phyloP scores from a whole-genome alignment of 2,888 invertebrate species.

The Lasiommata megera region DNA sequence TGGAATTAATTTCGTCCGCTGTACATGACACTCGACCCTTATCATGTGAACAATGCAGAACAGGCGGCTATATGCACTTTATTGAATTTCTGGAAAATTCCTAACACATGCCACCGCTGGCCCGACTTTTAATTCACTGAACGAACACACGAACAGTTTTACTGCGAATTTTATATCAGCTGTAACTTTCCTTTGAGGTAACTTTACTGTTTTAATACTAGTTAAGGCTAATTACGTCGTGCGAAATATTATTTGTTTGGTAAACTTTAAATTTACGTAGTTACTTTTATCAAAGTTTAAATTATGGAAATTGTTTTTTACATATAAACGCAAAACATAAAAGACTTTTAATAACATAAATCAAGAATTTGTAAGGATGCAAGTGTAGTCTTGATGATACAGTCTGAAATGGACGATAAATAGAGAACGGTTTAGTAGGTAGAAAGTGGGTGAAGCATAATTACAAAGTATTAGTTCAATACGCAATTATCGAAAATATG shows the following conservation, averaged over 20 bases:
- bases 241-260: not conserved
- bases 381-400: too few species aligned
- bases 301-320: too few species aligned
- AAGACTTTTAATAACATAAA: too few species aligned
- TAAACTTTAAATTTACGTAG: not conserved
- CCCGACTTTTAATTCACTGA: slow-evolving; percentile 50
- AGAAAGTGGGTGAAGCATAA: too few species aligned
- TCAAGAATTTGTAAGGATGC: too few species aligned
- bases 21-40: slow-evolving; percentile 31
- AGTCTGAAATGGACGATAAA: too few species aligned
- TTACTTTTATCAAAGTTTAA: too few species aligned
- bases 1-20: slow-evolving; percentile 22
- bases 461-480: too few species aligned
- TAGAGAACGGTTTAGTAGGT: too few species aligned
- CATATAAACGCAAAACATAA: too few species aligned
- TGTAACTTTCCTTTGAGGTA: slow-evolving; percentile 26
- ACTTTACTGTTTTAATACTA: slow-evolving; percentile 12
- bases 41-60: slow-evolving; percentile 39
- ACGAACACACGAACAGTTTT: slow-evolving; percentile 38
- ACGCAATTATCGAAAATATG: too few species aligned
- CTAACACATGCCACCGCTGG: slow-evolving; percentile 54
- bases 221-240: not conserved
- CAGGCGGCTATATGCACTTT: slow-evolving; percentile 43
- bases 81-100: slow-evolving; percentile 71
- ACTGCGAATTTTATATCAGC: slow-evolving; percentile 28